Evolutionary conservation across 2,113 vertebrate species (phyloP).

Genomic region (Pontoporia blainvillei): DNA sequence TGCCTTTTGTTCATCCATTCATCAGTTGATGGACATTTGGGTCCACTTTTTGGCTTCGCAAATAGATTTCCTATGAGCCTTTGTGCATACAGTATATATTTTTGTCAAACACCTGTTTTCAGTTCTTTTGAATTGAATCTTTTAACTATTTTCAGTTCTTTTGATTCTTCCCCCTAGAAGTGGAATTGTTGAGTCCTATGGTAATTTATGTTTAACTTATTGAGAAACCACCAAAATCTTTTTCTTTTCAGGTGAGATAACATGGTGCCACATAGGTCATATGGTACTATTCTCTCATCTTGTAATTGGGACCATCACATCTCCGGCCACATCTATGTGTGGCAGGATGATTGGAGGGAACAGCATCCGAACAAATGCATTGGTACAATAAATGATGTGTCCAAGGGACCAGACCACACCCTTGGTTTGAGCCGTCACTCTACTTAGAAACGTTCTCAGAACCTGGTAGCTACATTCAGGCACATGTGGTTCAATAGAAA

Average conservation of each 20-base stretch:
- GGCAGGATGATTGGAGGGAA: neutral
- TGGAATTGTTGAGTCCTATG: neutral
- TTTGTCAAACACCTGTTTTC: neutral
- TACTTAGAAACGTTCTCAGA: neutral
- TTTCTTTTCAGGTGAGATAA: neutral
- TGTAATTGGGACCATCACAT: neutral
- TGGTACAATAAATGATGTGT: neutral
- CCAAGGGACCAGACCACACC: neutral
- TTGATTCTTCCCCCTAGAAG: neutral
- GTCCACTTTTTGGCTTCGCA: neutral
- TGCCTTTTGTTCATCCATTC: neutral
- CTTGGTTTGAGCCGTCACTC: neutral
- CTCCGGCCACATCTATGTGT: neutral
- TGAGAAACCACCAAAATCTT: neutral
- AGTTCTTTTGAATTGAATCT: neutral
- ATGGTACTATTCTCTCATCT: neutral
- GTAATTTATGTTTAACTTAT: neutral
- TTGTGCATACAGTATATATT: neutral
- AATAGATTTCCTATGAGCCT: neutral
- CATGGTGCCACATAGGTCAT: neutral
- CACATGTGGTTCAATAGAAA: neutral
- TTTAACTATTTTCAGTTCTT: neutral
- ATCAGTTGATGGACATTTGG: neutral
- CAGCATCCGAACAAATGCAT: neutral
- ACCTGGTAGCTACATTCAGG: neutral